Base-by-base conservation (phyloP, 2,888 invertebrate genomes). In the Mesochorus sp. region DNA sequence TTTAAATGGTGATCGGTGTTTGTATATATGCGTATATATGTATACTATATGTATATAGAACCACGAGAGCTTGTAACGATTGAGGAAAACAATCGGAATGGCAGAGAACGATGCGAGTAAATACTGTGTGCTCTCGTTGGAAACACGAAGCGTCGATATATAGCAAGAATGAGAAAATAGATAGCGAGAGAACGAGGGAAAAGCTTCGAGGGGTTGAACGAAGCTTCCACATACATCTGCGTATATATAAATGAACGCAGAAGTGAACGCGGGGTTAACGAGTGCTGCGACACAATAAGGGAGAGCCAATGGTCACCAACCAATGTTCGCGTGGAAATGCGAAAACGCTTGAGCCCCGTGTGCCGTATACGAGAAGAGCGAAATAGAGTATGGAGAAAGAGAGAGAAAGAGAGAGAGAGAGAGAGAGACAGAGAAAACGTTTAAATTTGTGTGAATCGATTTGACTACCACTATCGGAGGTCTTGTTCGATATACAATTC, bases 401-500 rank as follows among this genome's bases (percentile, higher is more conserved):
- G 68, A 55, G 59, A 34, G 51, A 39, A 53, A 12, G 76, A 53
- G 71, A 70, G 17, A 10, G 49, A 49, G 68, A 26, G 57, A 57
- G 44, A 49, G 57, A 28, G 28, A 62, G 55, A 24, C 66, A 71
- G 73, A 73, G 55, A 62, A 42, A 80, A 67, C 76, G 87, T 86
- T 88, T 84, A 88, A 87, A 88, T 88, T 88, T 85, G 84, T 84
- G 79, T 85, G 85, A 86, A 88, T 87, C 87, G 87, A 88, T 87
- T 83, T 79, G 80, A 79, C 80, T 81, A 78, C 80, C 72, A 61
- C 37, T 51, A 51, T n/a, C n/a, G n/a, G n/a, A n/a, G 51, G 21
- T 61, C 24, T 21, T 21, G 37, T 51, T 39, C 26, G 42, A 28
- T 19, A 31, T 12, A 19, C 14, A 31, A 31, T 31, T 24, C 14